Evolutionary conservation across 2,113 vertebrate species (phyloP).

Genomic region (Thamnaconus septentrionalis): DNA sequence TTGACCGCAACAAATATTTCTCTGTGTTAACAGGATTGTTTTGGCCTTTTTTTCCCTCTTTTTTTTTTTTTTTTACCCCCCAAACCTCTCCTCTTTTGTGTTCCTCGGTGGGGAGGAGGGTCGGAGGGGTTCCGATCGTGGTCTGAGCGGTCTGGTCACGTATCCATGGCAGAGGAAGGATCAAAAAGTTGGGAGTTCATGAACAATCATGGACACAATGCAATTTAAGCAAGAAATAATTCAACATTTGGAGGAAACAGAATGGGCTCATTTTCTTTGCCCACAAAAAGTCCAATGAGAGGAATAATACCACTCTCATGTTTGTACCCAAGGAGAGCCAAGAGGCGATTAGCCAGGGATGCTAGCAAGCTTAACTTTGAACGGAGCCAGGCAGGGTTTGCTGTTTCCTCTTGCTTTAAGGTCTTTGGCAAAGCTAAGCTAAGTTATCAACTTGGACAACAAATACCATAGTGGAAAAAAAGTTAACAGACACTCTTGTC

Average conservation of each 20-base stretch:
- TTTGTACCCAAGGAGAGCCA: not conserved
- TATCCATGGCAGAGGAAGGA: not conserved
- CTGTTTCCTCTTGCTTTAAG: not conserved
- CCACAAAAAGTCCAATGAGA: not conserved
- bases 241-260: not conserved
- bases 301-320: not conserved
- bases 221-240: not conserved
- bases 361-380: too few species aligned
- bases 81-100: too few species aligned
- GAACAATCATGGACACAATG: not conserved
- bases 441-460: not conserved
- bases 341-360: not conserved
- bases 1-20: conserved; percentile 57
- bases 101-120: not conserved
- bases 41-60: conserved; percentile 5
- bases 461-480: too few species aligned
- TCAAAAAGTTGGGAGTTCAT: not conserved
- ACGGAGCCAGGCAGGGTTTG: not conserved
- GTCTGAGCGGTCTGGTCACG: not conserved
- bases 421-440: conserved; percentile 19
- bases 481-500: too few species aligned
- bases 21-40: conserved; percentile 42
- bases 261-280: not conserved
- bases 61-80: not conserved
- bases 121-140: conserved; percentile 9